Conservation (phyloP, 2,113 vertebrate genomes). For the Anser cygnoides region DNA sequence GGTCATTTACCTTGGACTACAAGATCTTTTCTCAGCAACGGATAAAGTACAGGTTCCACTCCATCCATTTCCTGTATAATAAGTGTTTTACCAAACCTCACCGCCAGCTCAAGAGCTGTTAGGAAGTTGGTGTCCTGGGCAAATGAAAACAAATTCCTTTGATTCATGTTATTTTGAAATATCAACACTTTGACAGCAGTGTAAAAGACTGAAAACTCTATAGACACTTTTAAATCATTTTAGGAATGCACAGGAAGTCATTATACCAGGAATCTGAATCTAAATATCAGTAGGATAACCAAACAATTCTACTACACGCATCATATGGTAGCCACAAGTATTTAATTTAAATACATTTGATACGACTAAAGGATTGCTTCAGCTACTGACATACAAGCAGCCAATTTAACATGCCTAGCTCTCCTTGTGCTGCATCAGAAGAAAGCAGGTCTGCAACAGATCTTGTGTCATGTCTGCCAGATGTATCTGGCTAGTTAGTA, state of each 20-base stretch:
- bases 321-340: background rate
- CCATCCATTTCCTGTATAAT: constrained; percentile 97
- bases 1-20: constrained; percentile 87
- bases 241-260: background rate
- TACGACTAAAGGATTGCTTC: background rate
- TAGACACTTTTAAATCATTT: background rate
- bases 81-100: constrained; percentile 97
- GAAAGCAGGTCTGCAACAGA: background rate
- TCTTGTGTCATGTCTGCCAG: background rate
- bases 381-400: background rate
- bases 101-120: constrained; percentile 91
- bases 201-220: background rate
- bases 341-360: background rate
- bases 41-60: constrained; percentile 94
- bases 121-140: constrained; percentile 91
- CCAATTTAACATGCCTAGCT: background rate
- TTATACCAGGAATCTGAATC: background rate
- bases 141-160: constrained; percentile 22
- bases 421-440: background rate
- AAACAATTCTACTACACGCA: background rate
- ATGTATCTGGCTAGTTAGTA: background rate
- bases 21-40: constrained; percentile 90
- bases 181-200: background rate
- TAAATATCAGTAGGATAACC: background rate
- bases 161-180: background rate